Conservation (phyloP, 2,113 vertebrate species). For the Arothron firmamentum region DNA sequence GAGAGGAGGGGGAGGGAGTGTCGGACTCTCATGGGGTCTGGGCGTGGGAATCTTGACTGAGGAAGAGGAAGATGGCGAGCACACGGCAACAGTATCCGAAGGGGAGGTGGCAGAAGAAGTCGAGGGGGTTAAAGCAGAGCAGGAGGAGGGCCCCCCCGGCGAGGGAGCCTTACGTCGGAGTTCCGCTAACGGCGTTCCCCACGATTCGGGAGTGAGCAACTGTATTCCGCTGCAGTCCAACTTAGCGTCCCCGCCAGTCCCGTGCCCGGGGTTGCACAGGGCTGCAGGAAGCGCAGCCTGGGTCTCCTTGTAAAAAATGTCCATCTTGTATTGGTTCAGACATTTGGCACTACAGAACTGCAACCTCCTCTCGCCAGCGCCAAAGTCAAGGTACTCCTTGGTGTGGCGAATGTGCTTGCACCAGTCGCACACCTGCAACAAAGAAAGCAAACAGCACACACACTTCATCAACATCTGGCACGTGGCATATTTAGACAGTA, state of each 20-base stretch:
- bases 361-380: constrained; percentile 95
- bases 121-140: constrained; percentile 81
- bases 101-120: constrained; percentile 87
- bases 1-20: constrained; percentile 80
- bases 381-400: constrained; percentile 99
- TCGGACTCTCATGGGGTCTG: constrained; percentile 87
- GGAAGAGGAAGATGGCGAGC: constrained; percentile 84
- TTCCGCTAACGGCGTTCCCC: constrained; percentile 92
- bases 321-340: constrained; percentile 99
- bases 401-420: constrained; percentile 99
- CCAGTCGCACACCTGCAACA: constrained; percentile 98
- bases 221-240: constrained; percentile 87
- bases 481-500: constrained; percentile 10
- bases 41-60: constrained; percentile 94
- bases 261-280: constrained; percentile 88
- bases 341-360: constrained; percentile 99
- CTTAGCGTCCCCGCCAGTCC: constrained; percentile 83
- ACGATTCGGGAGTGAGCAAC: constrained; percentile 98
- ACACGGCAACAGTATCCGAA: constrained; percentile 84
- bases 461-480: constrained; percentile 32
- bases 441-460: constrained; percentile 48
- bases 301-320: constrained; percentile 99
- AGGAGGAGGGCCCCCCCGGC: constrained; percentile 77
- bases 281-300: constrained; percentile 96
- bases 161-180: constrained; percentile 91